Base-by-base conservation (phyloP, 2,113 vertebrate species). In the Agelaius phoeniceus region DNA sequence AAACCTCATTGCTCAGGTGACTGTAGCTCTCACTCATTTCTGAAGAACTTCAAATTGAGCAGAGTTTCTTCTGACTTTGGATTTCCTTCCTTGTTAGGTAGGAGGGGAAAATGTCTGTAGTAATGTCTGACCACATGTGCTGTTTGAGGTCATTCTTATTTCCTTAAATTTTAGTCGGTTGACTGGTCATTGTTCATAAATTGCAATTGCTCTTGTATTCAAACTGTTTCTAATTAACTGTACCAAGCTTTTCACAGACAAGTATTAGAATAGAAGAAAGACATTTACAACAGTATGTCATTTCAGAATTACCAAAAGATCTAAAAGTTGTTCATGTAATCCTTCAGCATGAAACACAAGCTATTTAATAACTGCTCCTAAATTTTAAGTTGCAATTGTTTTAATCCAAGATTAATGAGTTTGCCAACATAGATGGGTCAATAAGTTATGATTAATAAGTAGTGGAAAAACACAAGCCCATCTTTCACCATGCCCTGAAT, bases 181-280 rank as follows among this genome's bases (percentile, higher is more conserved):
- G 58, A 26, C 7, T 58, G 84, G 54, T 79, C 73, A 54, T 82
- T 83, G 52, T 78, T 96, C 58, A 13, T 52, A 35, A 23, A 58
- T 48, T 84, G 33, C 41, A 39, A 16, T 55, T 86, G 49, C 37
- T 58, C 15, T 58, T 91, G 17, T 39, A 19, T 54, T 63, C 63
- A 16, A 80, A n/a, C 71, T 86, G 72, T 83, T 94, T 90, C 55
- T 54, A 69, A 80, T 91, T 85, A 93, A 46, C 75, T 93, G 79
- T 62, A 54, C 72, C 28, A 26, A 66, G 44, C 80, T 93, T 49
- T 43, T 95, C 79, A 65, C n/a, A 41, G 78, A 15, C n/a, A 28
- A 85, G 15, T 43, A 72, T 65, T 83, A 69, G 27, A 82, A n/a
- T 28, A 73, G 73, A 58, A 73, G 35, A 54, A 90, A 73, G 78